Evolutionary conservation across 2,113 vertebrate genomes (phyloP).

Genomic region (Sporophila hypoxantha): DNA sequence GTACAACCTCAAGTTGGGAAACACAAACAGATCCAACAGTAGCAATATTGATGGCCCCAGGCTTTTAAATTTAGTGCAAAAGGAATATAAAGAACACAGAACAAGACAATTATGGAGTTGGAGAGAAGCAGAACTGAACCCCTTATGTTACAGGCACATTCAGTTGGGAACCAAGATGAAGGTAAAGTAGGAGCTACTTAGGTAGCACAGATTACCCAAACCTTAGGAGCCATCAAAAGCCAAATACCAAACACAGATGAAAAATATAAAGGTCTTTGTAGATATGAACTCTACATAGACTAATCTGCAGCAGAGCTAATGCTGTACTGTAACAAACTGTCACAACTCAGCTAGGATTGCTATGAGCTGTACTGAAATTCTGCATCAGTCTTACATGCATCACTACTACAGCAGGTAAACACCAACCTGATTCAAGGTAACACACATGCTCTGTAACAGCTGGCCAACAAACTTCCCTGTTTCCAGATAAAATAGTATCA

Average conservation of each 20-base stretch:
- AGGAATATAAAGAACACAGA: not conserved
- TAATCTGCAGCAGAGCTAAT: not conserved
- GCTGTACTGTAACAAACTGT: not conserved
- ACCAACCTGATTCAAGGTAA: conserved; percentile 64
- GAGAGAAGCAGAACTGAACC: not conserved
- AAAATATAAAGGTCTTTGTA: not conserved
- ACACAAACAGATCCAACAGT: not conserved
- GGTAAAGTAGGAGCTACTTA: not conserved
- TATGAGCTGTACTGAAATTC: not conserved
- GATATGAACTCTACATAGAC: not conserved
- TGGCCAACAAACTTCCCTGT: conserved; percentile 59
- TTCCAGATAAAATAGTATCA: conserved; percentile 39
- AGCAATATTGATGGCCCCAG: not conserved
- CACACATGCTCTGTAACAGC: conserved; percentile 43
- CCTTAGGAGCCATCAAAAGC: not conserved
- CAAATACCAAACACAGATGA: not conserved
- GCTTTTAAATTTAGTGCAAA: not conserved
- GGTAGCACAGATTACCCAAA: not conserved
- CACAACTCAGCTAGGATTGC: not conserved
- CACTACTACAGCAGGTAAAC: not conserved
- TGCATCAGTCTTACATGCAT: not conserved
- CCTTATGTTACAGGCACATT: not conserved
- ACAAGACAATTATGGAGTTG: not conserved
- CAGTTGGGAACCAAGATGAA: not conserved
- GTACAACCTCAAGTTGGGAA: not conserved